Conservation (phyloP, 2,113 vertebrate species). For the Marcusenius ussheri region DNA sequence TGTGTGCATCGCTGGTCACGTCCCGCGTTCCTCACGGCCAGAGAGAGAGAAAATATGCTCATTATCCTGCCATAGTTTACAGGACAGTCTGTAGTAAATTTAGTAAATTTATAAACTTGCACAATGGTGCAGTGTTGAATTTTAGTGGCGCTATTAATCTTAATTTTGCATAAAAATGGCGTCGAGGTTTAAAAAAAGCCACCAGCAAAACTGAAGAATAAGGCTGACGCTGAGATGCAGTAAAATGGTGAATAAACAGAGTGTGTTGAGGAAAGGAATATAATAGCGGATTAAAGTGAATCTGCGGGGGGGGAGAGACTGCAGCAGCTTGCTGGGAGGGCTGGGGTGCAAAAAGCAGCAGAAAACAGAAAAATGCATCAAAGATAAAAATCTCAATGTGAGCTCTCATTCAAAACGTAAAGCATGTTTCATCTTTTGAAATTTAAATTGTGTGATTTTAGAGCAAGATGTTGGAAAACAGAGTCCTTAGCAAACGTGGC, state of each 20-base stretch:
- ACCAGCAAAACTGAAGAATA: not conserved
- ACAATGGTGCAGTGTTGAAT: not conserved
- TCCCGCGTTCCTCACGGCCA: slow-evolving; percentile 26
- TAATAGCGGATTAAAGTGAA: not conserved
- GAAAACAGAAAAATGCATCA: not conserved
- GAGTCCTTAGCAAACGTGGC: not conserved
- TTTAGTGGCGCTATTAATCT: not conserved
- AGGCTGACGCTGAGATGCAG: not conserved
- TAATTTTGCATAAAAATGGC: not conserved
- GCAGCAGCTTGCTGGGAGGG: not conserved
- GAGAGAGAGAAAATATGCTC: slow-evolving; percentile 29
- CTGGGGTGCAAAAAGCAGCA: not conserved
- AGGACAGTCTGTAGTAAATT: slow-evolving; percentile 44
- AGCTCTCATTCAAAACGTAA: not conserved
- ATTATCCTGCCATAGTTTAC: slow-evolving; percentile 42
- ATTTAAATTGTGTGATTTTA: not conserved
- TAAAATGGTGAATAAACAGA: not conserved
- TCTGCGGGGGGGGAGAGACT: not conserved
- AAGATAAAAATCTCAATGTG: not conserved
- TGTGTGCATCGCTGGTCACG: slow-evolving; percentile 58
- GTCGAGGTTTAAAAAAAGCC: not conserved
- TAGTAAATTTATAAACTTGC: slow-evolving; percentile 25
- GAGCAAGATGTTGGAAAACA: not conserved
- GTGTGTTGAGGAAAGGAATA: not conserved
- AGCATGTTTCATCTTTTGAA: not conserved